phyloP scores from a whole-genome alignment of 2,113 vertebrate genomes.

The Salminus brasiliensis region DNA sequence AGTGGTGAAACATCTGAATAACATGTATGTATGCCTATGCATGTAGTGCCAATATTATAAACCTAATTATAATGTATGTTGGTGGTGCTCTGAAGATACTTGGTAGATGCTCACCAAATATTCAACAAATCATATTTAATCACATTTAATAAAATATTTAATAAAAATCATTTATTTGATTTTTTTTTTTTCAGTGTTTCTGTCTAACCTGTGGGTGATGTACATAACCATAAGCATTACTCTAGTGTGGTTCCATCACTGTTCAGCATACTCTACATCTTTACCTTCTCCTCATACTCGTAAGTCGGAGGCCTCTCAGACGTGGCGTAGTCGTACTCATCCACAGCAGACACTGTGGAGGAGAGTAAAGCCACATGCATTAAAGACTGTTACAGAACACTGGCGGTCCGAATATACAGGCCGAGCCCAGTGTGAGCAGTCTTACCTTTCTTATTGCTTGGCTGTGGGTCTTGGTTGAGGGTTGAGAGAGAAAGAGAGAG shows the following conservation, averaged over 20 bases:
- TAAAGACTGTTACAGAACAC: background rate
- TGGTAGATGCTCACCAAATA: no score
- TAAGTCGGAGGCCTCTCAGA: slow-evolving; percentile 78
- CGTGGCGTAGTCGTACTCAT: slow-evolving; percentile 81
- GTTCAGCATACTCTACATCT: background rate
- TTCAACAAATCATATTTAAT: no score
- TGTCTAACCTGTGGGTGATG: no score
- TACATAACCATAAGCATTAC: no score
- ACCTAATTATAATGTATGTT: no score
- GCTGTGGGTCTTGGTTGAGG: slow-evolving; percentile 69
- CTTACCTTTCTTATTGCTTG: slow-evolving; percentile 79
- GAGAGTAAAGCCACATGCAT: background rate
- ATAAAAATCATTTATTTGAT: no score
- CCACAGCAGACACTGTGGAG: slow-evolving; percentile 62
- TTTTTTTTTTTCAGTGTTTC: no score
- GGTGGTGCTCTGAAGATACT: no score
- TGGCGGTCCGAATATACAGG: background rate
- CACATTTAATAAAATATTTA: no score
- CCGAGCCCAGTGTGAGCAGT: background rate
- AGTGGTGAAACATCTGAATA: no score
- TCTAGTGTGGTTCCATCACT: background rate
- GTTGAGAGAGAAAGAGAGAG: background rate
- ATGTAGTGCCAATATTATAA: no score
- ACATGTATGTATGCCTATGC: no score
- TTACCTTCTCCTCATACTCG: slow-evolving; percentile 80